These are phyloP conservation scores for Nycteola revayana DNA, from an alignment of 2,888 invertebrate species.

Conservation along the genomic window DNA sequence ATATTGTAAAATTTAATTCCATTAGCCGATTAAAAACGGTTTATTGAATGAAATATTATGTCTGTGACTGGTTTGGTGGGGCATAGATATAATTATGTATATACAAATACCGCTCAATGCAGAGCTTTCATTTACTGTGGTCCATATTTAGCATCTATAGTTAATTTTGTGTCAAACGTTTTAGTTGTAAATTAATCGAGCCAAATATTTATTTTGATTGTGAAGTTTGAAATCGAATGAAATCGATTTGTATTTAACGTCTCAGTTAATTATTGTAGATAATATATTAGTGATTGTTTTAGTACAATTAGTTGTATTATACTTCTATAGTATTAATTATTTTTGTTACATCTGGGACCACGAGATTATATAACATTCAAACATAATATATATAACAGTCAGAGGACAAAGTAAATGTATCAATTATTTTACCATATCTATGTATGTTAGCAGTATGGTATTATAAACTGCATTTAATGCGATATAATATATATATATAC, in stretches of 20 bases:
- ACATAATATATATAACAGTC: constrained; percentile 23
- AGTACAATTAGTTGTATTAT: constrained; percentile 26
- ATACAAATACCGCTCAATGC: constrained; percentile 20
- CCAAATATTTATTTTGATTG: constrained; percentile 2
- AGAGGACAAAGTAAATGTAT: constrained; percentile 36
- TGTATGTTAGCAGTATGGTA: constrained; percentile 58
- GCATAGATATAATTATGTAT: constrained; percentile 13
- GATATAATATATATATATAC: no score
- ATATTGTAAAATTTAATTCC: constrained; percentile 24
- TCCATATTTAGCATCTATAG: constrained; percentile 19
- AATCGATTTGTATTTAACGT: neutral
- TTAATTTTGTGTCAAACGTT: constrained; percentile 25
- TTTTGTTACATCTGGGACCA: constrained; percentile 39
- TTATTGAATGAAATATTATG: constrained; percentile 2
- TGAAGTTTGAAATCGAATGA: constrained; percentile 5
- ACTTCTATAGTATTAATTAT: constrained; percentile 15
- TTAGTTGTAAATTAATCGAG: constrained; percentile 13
- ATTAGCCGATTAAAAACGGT: neutral
- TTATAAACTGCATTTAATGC: constrained; percentile 64
- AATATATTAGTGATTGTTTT: constrained; percentile 3
- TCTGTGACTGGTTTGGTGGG: constrained; percentile 67
- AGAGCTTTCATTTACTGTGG: constrained; percentile 32
- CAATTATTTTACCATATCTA: constrained; percentile 74
- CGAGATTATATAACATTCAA: constrained; percentile 27
- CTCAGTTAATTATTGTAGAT: neutral